Evolutionary conservation across 1,140 invertebrate genomes (phyloP).

Genomic region (Melitaea cinxia): DNA sequence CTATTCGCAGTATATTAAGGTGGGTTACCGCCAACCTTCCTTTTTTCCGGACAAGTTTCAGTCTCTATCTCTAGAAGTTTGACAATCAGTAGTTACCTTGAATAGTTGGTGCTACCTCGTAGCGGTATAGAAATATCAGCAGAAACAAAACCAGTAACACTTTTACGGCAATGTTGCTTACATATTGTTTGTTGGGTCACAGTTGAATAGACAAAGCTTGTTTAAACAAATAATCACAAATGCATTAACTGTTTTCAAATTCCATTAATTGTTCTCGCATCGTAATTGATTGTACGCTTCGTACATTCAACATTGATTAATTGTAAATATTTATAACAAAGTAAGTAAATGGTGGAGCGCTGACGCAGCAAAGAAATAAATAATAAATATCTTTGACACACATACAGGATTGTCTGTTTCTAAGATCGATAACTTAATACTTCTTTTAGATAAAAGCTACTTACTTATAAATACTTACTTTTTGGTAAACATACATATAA

Average conservation of each 20-base stretch:
- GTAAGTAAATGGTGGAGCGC: too few relatives aligned
- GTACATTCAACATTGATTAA: not conserved
- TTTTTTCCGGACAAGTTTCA: too few relatives aligned
- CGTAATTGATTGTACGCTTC: not conserved
- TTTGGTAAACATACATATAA: not conserved
- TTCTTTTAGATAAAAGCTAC: not conserved
- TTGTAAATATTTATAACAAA: constrained; percentile 9
- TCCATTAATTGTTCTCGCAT: constrained; percentile 20
- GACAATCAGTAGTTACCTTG: too few relatives aligned
- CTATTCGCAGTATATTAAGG: too few relatives aligned
- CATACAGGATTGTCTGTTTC: not conserved
- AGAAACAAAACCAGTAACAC: too few relatives aligned
- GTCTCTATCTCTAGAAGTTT: too few relatives aligned
- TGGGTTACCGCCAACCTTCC: too few relatives aligned
- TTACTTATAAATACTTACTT: not conserved
- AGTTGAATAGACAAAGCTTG: constrained; percentile 37
- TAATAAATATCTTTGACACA: not conserved
- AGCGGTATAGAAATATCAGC: too few relatives aligned
- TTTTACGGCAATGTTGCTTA: constrained; percentile 22
- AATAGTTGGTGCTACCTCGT: too few relatives aligned
- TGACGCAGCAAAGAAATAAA: too few relatives aligned
- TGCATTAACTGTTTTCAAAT: constrained; percentile 36
- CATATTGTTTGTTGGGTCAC: constrained; percentile 31
- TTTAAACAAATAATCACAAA: constrained; percentile 37
- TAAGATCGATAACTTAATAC: not conserved